Conservation (phyloP, 2,888 invertebrate species). For the Uropetala carovei region DNA sequence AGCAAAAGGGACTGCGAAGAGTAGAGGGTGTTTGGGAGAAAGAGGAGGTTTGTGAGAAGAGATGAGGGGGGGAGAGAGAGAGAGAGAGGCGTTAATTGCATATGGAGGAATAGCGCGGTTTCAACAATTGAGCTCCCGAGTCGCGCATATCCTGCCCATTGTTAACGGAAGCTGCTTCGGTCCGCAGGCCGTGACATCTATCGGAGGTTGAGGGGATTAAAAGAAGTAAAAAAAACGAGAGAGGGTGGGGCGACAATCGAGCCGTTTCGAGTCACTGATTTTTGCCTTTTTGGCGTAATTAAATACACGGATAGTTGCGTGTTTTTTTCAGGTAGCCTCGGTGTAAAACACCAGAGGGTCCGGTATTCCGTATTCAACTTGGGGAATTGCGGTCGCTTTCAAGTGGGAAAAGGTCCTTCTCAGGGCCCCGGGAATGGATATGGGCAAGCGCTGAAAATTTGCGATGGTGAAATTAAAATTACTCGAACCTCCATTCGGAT, state of each 20-base stretch:
- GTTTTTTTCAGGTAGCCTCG: background rate
- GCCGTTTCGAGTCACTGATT: conserved; percentile 2
- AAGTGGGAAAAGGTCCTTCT: background rate
- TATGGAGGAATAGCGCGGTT: background rate
- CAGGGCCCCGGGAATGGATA: background rate
- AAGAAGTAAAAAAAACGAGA: background rate
- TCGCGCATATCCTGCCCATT: background rate
- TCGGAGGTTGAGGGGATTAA: background rate
- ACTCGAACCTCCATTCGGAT: too few species aligned
- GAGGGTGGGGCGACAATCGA: background rate
- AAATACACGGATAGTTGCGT: background rate
- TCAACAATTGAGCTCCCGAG: conserved; percentile 17
- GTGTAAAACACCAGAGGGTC: background rate
- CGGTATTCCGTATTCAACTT: background rate
- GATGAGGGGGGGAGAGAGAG: background rate
- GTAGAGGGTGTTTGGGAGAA: background rate
- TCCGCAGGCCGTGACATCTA: background rate
- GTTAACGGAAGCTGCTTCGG: background rate
- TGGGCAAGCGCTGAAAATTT: background rate
- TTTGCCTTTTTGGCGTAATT: background rate
- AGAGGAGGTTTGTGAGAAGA: background rate
- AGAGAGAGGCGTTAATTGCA: conserved; percentile 54
- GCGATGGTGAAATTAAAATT: too few species aligned
- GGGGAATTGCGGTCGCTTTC: background rate
- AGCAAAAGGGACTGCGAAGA: background rate